These are phyloP conservation scores for Proteles cristata DNA, from an alignment of 2,113 vertebrate species.

Conservation along the genomic window DNA sequence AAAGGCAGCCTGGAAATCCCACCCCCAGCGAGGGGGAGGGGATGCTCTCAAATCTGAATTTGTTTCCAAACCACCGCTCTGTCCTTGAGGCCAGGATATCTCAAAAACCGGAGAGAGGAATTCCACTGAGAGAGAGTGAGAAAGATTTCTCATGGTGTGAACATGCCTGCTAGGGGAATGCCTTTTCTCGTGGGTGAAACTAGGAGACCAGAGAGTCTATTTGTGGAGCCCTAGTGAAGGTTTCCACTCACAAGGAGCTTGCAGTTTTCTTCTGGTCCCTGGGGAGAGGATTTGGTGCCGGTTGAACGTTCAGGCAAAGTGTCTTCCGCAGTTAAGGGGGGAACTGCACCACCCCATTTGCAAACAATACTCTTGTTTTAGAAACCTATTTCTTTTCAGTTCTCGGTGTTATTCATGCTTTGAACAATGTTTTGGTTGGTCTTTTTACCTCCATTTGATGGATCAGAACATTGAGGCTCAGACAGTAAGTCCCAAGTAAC, in stretches of 20 bases:
- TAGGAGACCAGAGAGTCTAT: background rate
- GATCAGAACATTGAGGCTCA: background rate
- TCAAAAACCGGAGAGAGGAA: background rate
- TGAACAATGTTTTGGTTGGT: background rate
- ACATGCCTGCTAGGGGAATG: background rate
- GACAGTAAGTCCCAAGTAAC: background rate
- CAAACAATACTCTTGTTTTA: conserved; percentile 36
- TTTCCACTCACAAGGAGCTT: background rate
- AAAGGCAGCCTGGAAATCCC: conserved; percentile 39
- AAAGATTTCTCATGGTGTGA: background rate
- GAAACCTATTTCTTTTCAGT: background rate
- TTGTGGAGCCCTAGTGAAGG: background rate
- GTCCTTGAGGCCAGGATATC: background rate
- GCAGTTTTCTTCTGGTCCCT: conserved; percentile 6
- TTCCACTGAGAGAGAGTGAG: background rate
- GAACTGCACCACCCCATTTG: background rate
- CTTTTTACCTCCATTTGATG: background rate
- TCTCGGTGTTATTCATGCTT: background rate
- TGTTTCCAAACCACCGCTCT: conserved; percentile 8
- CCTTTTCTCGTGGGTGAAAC: background rate
- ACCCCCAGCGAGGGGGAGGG: background rate
- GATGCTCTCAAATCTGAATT: background rate
- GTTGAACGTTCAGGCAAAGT: conserved; percentile 43
- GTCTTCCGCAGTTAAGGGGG: background rate
- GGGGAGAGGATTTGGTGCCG: background rate